These are phyloP conservation scores for Lasioglossum marginatum DNA, from an alignment of 2,888 invertebrate genomes.

Conservation along the genomic window DNA sequence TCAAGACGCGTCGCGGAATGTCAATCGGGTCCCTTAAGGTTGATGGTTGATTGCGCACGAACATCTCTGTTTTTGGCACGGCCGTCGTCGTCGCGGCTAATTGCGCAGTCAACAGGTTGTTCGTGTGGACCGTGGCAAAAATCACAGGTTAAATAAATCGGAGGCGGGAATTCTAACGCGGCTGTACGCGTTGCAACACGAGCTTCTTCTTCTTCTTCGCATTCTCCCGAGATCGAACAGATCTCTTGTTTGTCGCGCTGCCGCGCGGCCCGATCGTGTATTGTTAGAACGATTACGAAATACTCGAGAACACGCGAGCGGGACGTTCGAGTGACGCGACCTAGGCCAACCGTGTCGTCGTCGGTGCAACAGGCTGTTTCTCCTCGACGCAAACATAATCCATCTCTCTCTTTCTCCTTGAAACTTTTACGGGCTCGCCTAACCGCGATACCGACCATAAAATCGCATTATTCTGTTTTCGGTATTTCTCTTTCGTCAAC, in stretches of 20 bases:
- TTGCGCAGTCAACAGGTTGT: constrained; percentile 22
- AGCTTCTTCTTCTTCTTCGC: background rate
- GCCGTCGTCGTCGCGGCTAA: background rate
- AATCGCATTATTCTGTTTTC: background rate
- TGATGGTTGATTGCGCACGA: background rate
- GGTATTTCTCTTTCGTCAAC: background rate
- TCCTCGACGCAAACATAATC: background rate
- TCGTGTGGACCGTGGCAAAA: background rate
- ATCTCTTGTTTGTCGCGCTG: constrained; percentile 3
- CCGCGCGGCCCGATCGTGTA: background rate
- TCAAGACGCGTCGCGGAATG: constrained; percentile 15
- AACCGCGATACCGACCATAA: background rate
- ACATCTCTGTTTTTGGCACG: background rate
- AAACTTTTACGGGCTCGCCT: background rate
- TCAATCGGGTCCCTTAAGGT: background rate
- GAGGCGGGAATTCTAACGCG: background rate
- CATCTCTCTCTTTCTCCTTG: background rate
- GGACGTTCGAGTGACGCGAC: constrained; percentile 15
- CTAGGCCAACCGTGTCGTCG: constrained; percentile 36
- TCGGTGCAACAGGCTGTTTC: constrained; percentile 53
- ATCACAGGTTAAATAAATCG: constrained; percentile 12
- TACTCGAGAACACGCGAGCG: constrained; percentile 14
- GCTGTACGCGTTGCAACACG: background rate
- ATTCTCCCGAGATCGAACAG: background rate
- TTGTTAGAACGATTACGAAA: constrained; percentile 34